Evolutionary conservation across 2,797 vertebrate genomes (phyloP).

Genomic region (Leptatherina wallacei): DNA sequence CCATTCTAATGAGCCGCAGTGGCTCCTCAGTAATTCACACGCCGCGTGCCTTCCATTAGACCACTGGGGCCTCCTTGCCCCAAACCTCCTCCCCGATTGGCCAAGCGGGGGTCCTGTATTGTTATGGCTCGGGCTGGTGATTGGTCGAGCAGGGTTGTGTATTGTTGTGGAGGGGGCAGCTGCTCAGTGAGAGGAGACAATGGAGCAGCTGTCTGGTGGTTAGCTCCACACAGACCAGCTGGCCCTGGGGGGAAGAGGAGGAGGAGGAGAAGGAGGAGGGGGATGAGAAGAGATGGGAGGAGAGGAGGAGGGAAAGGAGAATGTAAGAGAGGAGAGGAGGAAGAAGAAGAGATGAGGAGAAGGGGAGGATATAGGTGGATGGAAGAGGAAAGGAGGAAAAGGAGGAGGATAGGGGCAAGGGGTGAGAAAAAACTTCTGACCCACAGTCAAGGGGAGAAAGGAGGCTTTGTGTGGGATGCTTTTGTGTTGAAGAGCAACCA

Average conservation of each 20-base stretch:
- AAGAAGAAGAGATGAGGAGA: slow-evolving; percentile 75
- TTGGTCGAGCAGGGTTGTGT: slow-evolving; percentile 87
- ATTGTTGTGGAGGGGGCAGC: slow-evolving; percentile 98
- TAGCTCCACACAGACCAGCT: slow-evolving; percentile 99
- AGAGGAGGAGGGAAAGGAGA: slow-evolving; percentile 84
- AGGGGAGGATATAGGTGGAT: slow-evolving; percentile 83
- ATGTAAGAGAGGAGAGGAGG: slow-evolving; percentile 74
- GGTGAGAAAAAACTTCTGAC: slow-evolving; percentile 96
- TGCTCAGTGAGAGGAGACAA: slow-evolving; percentile 99
- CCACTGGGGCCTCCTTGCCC: slow-evolving; percentile 87
- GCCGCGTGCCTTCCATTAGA: slow-evolving; percentile 98
- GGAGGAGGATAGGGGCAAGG: slow-evolving; percentile 75
- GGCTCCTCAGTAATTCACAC: slow-evolving; percentile 85
- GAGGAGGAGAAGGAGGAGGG: slow-evolving; percentile 83
- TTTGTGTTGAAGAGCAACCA: slow-evolving; percentile 91
- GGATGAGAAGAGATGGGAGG: slow-evolving; percentile 62
- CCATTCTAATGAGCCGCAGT: slow-evolving; percentile 80
- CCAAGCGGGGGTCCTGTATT: slow-evolving; percentile 87
- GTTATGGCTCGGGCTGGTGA: slow-evolving; percentile 88
- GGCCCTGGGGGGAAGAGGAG: slow-evolving; percentile 86
- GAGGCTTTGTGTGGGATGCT: slow-evolving; percentile 89
- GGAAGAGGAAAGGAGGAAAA: slow-evolving; percentile 65
- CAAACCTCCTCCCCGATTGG: slow-evolving; percentile 89
- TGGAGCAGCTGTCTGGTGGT: slow-evolving; percentile 98
- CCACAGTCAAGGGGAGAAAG: slow-evolving; percentile 94